A percentile compares a stretch with the other conserved stretches of the same genome.
phyloP scores from a whole-genome alignment of 2,797 vertebrate genomes.

The Coluber constrictor region DNA sequence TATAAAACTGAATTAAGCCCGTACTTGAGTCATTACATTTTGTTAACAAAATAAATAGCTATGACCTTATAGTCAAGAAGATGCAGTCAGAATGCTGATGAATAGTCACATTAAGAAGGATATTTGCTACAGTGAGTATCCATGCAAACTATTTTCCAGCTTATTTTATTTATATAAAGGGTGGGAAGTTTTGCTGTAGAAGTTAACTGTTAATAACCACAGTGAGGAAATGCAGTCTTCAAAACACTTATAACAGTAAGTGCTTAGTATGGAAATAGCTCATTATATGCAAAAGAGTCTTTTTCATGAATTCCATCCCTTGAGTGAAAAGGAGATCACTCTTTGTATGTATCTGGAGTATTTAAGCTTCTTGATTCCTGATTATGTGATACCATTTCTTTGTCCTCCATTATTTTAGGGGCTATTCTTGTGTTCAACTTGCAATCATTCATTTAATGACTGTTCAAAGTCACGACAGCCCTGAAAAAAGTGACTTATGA shows the following conservation, averaged over 20 bases:
- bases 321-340: neutral
- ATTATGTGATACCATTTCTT: neutral
- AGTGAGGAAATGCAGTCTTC: neutral
- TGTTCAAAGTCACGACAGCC: neutral
- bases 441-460: neutral
- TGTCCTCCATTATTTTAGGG: neutral
- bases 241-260: neutral
- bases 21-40: neutral
- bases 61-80: neutral
- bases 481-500: neutral
- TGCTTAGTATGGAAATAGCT: neutral
- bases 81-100: neutral
- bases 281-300: neutral
- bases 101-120: neutral
- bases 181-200: neutral
- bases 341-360: neutral
- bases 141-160: constrained; percentile 1
- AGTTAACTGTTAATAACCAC: neutral
- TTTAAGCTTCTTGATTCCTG: neutral
- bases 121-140: neutral
- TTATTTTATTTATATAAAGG: neutral
- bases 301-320: neutral
- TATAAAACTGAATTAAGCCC: neutral
- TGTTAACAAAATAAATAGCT: neutral
- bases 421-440: neutral